Conservation (phyloP, 2,797 vertebrate species). For the Phrynocephalus forsythii region DNA sequence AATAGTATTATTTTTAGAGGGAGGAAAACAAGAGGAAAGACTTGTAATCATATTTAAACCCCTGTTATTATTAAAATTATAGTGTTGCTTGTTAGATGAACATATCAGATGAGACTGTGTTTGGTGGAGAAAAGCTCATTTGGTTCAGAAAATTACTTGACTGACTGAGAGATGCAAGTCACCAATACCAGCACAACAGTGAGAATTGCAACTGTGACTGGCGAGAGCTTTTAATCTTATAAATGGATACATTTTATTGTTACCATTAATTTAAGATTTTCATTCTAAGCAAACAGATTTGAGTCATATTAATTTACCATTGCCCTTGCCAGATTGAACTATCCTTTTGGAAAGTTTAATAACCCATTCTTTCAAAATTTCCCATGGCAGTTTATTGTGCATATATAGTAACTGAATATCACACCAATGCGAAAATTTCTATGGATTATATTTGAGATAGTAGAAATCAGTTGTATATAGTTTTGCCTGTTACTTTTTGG, state of each 20-base stretch:
- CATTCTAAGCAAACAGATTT: slow-evolving; percentile 36
- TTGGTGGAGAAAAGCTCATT: slow-evolving; percentile 47
- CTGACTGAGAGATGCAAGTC: slow-evolving; percentile 44
- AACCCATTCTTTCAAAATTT: slow-evolving; percentile 27
- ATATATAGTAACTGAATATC: slow-evolving; percentile 20
- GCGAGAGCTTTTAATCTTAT: slow-evolving; percentile 18
- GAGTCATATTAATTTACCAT: slow-evolving; percentile 55
- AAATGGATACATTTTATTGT: slow-evolving; percentile 43
- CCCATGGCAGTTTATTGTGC: slow-evolving; percentile 36
- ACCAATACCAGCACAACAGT: slow-evolving; percentile 46
- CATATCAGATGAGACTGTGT: background rate
- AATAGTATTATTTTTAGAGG: slow-evolving; percentile 39
- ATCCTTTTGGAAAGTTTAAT: slow-evolving; percentile 58
- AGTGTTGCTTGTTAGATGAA: slow-evolving; percentile 42
- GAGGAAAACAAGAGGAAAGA: slow-evolving; percentile 56
- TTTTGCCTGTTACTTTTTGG: slow-evolving; percentile 42
- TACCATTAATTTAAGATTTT: slow-evolving; percentile 58
- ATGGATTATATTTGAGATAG: slow-evolving; percentile 36
- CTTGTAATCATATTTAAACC: slow-evolving; percentile 57
- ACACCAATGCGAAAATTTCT: background rate
- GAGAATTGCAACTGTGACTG: slow-evolving; percentile 2
- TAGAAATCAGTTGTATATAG: slow-evolving; percentile 41
- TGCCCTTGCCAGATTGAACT: slow-evolving; percentile 43
- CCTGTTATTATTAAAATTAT: slow-evolving; percentile 64
- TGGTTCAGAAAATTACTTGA: slow-evolving; percentile 39